Base-by-base conservation (phyloP, 2,797 vertebrate genomes). In the Sebastes trivittatus region DNA sequence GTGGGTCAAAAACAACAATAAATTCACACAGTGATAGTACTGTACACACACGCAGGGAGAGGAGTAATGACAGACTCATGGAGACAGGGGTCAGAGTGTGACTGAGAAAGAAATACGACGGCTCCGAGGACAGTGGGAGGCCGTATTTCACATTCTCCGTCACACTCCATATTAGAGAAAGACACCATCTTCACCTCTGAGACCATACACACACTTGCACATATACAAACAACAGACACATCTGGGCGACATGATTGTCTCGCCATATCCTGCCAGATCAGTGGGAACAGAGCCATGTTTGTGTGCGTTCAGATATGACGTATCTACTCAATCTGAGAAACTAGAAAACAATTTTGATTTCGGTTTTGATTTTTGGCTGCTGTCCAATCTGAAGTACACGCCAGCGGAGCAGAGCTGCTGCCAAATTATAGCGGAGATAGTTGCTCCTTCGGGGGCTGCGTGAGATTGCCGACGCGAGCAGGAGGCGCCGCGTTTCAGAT, bases 71-170 rank as follows among this genome's bases (percentile, higher is more conserved):
- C 71, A 78, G 68, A 83, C 59, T 63, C 36, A n/a, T 59, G 54
- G 22, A 75, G 56, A 80, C 34, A 36, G 30, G 13, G 60, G 46
- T 77, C 61, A 61, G 20, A 75, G 23, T 56, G 52, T 42, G n/a
- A 55, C 30, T 61, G 32, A 29, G 54, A 59, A 58, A 80, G 77
- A 84, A 87, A 83, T 76, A 67, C 32, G 58, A 74, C 23, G 6
- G 55, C 56, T 81, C n/a, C 11, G 36, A 67, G n/a, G 78, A 82
- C 54, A 77, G 52, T 20, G 52, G 60, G 65, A 76, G 61, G 77
- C 63, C 72, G 77, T 81, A 56, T 86, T 91, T 82, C 52, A 85
- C 29, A 79, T 90, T 83, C 67, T 58, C 36, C 1, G 23, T 83
- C 81, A 81, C 20, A 30, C 46, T 75, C 52, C 11, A 3, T 16